Percentiles rank a stretch among this genome's conserved stretches.
Evolutionary conservation across 1,140 invertebrate species (phyloP).

Genomic region (Cataglyphis hispanica): DNA sequence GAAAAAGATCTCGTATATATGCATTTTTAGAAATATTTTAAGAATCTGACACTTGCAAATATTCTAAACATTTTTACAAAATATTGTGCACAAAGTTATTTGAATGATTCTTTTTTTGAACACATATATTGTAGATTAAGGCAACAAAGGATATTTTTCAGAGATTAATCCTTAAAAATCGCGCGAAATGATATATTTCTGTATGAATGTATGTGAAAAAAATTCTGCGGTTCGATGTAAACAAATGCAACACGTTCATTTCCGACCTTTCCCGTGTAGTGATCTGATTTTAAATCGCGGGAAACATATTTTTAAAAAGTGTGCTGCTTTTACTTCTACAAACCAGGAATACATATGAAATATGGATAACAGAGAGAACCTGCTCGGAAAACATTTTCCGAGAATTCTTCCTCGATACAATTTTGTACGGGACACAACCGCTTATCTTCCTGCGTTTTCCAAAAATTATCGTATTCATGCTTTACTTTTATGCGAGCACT

Average conservation of each 20-base stretch:
- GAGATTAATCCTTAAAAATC: constrained; percentile 42
- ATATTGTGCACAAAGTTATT: background rate
- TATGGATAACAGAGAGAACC: constrained; percentile 26
- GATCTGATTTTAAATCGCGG: constrained; percentile 51
- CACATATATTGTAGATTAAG: background rate
- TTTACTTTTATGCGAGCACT: constrained; percentile 48
- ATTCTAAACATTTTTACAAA: constrained; percentile 4
- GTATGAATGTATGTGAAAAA: constrained; percentile 27
- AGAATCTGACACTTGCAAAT: constrained; percentile 2
- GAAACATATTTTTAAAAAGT: constrained; percentile 40
- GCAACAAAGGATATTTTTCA: constrained; percentile 41
- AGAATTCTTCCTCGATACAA: constrained; percentile 54
- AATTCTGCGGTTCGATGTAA: constrained; percentile 42
- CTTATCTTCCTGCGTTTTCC: constrained; percentile 29
- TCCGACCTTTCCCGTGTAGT: background rate
- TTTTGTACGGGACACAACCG: background rate
- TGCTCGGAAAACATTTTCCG: constrained; percentile 46
- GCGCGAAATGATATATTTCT: constrained; percentile 8
- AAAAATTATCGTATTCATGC: constrained; percentile 57
- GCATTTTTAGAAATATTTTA: constrained; percentile 44
- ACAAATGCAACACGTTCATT: constrained; percentile 6
- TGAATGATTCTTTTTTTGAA: background rate
- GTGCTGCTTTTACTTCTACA: constrained; percentile 35
- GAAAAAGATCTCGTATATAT: background rate
- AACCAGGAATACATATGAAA: constrained; percentile 17